Base-by-base conservation (phyloP, 2,113 vertebrate genomes). In the Vimba vimba region DNA sequence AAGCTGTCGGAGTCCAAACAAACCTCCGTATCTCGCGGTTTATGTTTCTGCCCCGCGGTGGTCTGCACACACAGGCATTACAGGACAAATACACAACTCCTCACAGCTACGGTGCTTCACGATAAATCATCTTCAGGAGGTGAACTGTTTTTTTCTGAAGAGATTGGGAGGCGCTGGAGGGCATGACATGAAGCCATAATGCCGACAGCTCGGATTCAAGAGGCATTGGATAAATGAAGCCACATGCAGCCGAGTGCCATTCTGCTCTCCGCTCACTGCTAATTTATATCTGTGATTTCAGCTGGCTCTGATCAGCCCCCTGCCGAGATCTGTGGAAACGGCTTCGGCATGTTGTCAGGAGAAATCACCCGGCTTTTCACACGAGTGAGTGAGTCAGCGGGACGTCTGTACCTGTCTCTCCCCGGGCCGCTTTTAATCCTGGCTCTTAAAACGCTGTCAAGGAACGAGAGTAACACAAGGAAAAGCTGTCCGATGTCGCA, bases 301-400 rank as follows among this genome's bases (percentile, higher is more conserved):
- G 93, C 93, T 94, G 93, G 82, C 92, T 90, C 87, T 91, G 87
- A 94, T 95, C 91, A 93, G 71, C 86, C 83, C 71, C 89, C 89
- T 39, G 85, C 80, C 89, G 83, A 79, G 89, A 92, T 92, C 91
- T 92, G 84, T 91, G 89, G 89, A 93, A 92, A 91, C 87, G 85
- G 89, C 92, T 94, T 92, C 92, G 90, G 90, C 92, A 94, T 90
- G 90, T 91, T 91, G 93, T 95, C 95, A 92, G 89, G 30, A 69
- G 82, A 88, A 85, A 93, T 94, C 92, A 93, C 89, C 79, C 82
- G 43, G 13, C 45, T 13, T 86, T 92, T 90, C 87, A 89, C 86
- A 89, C 85, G 87, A 91, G 82, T 76, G 79, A 83, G 90, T 47
- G 84, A 89, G 86, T 86, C 89, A 90, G 90, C 50, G 39, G 80